Base-by-base conservation (phyloP, 1,140 invertebrate genomes). In the Trichoplusia ni region DNA sequence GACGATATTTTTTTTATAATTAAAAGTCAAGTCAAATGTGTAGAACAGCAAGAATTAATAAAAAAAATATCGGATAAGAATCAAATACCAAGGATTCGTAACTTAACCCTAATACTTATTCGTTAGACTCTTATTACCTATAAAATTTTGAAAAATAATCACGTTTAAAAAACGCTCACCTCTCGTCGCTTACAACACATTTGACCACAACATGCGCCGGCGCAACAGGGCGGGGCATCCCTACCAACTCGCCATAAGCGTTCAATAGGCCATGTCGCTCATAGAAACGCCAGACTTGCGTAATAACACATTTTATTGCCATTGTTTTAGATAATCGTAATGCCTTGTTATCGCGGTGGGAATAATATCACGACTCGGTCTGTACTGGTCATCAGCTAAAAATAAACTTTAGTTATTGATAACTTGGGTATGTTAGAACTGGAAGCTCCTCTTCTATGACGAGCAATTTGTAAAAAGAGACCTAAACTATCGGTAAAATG, bases 201-300 rank as follows among this genome's bases (percentile, higher is more conserved):
- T n/a, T 40, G 42, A 46, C 60, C 67, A 61, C 64, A 62, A 53
- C 69, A 65, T 74, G 69, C 73, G 75, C 74, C 61, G 31, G 71
- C 70, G 72, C 75, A 66, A 11, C 40, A 67, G 37, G 80, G 83
- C 79, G 75, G 73, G 77, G 78, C 66, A 74, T 70, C 79, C 81
- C 73, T 65, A 29, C 69, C 71, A 69, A 61, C 65, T 64, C 72
- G 71, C 73, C 69, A 82, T 77, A 78, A 81, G 73, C 76, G 68
- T 73, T 76, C 78, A 81, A 81, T 82, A 77, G 73, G 65, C 71
- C 73, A 74, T 72, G 70, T 66, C 64, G 63, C 46, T 67, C 69
- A 67, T 67, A 71, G 65, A 69, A 44, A 49, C 14, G 37, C 35
- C 53, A 33, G 16, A 25, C 29, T 60, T 54, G 25, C 37, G 53